Base-by-base conservation (phyloP, 2,113 vertebrate genomes). In the Coptodon bakossiorum region DNA sequence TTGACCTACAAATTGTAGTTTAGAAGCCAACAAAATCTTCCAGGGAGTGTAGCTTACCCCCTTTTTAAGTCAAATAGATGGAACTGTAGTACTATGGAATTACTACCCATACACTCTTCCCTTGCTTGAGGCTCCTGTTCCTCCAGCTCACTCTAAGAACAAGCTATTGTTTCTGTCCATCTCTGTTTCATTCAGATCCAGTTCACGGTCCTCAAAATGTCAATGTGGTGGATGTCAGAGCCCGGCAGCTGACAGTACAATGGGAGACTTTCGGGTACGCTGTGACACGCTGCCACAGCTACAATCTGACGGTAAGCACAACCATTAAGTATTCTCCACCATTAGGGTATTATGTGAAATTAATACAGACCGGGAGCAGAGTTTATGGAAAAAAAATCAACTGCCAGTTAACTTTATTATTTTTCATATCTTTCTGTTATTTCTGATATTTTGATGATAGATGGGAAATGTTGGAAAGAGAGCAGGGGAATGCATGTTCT, bases 241-340 rank as follows among this genome's bases (percentile, higher is more conserved):
- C 98, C 1, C 97, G 98, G 3, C 98, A 99, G 96, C 96, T 99
- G 94, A 99, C 98, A 0, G 92, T 99, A 66, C 98, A 99, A 89
- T 99, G 98, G 98, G 98, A 99, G 76, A 98, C 98, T 14, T 99
- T 99, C 4, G 98, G 98, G 22, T 99, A 99, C 0, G 96, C 97
- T 0, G 98, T 99, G 83, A 99, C 98, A 0, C 98, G 98, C 81
- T 99, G 98, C 91, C 98, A 99, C 95, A 99, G 98, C 96, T 99
- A 98, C 95, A 99, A 99, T 86, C 96, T 99, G 91, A 99, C 98
- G 0, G 98, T 96, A 88, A 16, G 90, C 3, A 36, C 43, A 45
- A 12, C 36, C 27, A 12, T 50, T 50, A 48, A n/a, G 12, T 78
- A 78, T 50, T 78, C 27, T 78, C 43, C 24, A 50, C 27, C 27